phyloP scores from a whole-genome alignment of 1,140 invertebrate genomes.

The Listronotus oregonensis region DNA sequence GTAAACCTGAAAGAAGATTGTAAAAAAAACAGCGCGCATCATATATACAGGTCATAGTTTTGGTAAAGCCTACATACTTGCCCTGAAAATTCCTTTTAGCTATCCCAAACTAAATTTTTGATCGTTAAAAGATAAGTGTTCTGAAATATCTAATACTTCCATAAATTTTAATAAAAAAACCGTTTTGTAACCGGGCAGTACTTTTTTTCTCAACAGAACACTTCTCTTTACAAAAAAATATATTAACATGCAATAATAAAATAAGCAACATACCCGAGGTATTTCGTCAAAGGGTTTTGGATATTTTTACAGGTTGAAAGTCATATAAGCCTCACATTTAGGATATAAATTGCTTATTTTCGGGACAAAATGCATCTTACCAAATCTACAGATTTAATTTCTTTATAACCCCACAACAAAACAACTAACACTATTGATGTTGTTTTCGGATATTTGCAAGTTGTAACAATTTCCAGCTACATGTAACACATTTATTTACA shows the following conservation, averaged over 20 bases:
- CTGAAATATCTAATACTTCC: background rate
- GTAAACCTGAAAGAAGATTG: constrained; percentile 45
- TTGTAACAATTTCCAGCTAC: background rate
- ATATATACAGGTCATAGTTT: constrained; percentile 33
- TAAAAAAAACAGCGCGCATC: constrained; percentile 45
- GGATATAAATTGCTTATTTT: constrained; percentile 10
- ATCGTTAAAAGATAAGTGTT: constrained; percentile 17
- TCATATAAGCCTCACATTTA: constrained; percentile 11
- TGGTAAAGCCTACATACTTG: constrained; percentile 30
- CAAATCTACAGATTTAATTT: constrained; percentile 28
- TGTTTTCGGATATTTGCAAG: background rate
- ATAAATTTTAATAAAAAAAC: no score
- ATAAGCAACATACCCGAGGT: constrained; percentile 28
- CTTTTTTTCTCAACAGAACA: constrained; percentile 5
- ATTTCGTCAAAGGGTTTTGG: constrained; percentile 19
- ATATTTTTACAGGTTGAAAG: constrained; percentile 20
- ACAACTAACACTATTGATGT: constrained; percentile 9
- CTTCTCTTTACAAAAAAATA: background rate
- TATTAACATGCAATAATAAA: constrained; percentile 19
- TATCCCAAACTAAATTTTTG: constrained; percentile 1
- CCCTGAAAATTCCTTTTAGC: constrained; percentile 21
- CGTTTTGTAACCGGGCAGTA: no score
- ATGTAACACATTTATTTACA: no score
- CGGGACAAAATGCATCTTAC: constrained; percentile 36
- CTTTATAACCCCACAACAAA: constrained; percentile 29